Percentiles rank a stretch among this genome's conserved stretches.
These are phyloP conservation scores for Drosophila truncata DNA, from an alignment of 1,140 invertebrate genomes.

Conservation along the genomic window DNA sequence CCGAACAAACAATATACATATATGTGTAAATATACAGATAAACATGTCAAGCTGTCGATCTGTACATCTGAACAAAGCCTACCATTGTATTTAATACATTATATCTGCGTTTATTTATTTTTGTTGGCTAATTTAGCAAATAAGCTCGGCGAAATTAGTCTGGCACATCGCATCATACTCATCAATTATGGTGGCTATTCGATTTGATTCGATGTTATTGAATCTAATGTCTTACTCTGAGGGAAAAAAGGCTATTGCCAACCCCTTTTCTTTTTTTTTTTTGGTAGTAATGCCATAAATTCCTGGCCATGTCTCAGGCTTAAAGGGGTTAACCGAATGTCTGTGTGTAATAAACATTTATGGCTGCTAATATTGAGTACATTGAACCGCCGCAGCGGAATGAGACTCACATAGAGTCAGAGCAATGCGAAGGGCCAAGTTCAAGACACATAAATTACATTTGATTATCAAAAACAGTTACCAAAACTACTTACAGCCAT, in stretches of 20 bases:
- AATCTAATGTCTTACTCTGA: slow-evolving; percentile 46
- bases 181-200: slow-evolving; percentile 39
- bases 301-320: slow-evolving; percentile 19
- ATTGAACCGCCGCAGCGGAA: slow-evolving; percentile 33
- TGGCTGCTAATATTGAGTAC: slow-evolving; percentile 49
- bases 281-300: slow-evolving; percentile 27
- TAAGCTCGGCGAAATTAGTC: slow-evolving; percentile 14
- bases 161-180: slow-evolving; percentile 36
- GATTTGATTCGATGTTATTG: slow-evolving; percentile 40
- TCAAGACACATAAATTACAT: slow-evolving; percentile 69
- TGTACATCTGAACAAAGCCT: slow-evolving; percentile 12
- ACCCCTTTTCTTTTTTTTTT: neutral
- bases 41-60: slow-evolving; percentile 19
- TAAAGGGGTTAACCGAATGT: slow-evolving; percentile 48
- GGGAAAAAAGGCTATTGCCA: no score
- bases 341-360: slow-evolving; percentile 52
- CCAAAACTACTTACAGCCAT: slow-evolving; percentile 69
- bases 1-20: slow-evolving; percentile 27
- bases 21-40: neutral
- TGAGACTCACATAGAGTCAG: neutral
- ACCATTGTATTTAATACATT: slow-evolving; percentile 7
- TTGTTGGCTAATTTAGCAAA: slow-evolving; percentile 23
- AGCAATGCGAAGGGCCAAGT: slow-evolving; percentile 40
- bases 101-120: slow-evolving; percentile 20
- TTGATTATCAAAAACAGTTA: slow-evolving; percentile 78